phyloP scores from a whole-genome alignment of 2,888 invertebrate genomes.

The Cryptophagus acutangulus region DNA sequence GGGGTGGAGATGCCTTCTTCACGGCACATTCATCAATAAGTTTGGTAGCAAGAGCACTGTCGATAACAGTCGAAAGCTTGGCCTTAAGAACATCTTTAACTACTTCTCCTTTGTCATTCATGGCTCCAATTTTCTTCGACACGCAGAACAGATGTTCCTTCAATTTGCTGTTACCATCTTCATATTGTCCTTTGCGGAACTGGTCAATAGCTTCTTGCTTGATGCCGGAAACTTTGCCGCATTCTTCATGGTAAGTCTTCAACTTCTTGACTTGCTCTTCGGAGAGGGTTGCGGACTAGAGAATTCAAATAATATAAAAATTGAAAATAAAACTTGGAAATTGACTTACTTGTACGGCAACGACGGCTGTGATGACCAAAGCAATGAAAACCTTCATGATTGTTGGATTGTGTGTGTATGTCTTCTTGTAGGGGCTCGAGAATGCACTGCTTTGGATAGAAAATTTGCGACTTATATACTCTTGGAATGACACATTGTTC shows the following conservation, averaged over 20 bases:
- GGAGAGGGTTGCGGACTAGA: slow-evolving; percentile 24
- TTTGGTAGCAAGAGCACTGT: slow-evolving; percentile 19
- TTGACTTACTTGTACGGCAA: no score
- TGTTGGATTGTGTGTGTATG: no score
- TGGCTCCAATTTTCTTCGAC: slow-evolving; percentile 31
- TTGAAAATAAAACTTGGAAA: no score
- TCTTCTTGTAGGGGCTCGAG: no score
- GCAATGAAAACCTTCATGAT: no score
- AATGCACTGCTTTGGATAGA: no score
- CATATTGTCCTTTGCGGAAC: slow-evolving; percentile 26
- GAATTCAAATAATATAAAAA: no score
- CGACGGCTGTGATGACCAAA: no score
- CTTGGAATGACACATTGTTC: no score
- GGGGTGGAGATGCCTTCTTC: slow-evolving; percentile 22
- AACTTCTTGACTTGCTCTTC: slow-evolving; percentile 32
- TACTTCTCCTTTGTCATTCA: slow-evolving; percentile 31
- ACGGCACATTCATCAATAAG: slow-evolving; percentile 29
- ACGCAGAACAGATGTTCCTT: slow-evolving; percentile 30
- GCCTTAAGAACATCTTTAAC: slow-evolving; percentile 26
- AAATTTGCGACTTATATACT: no score
- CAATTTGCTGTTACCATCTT: slow-evolving; percentile 29
- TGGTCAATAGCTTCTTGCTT: slow-evolving; percentile 27
- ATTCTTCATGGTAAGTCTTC: slow-evolving; percentile 25
- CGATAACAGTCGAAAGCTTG: slow-evolving; percentile 21
- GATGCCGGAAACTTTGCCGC: slow-evolving; percentile 24